Evolutionary conservation across 2,888 invertebrate species (phyloP).

Genomic region (Protula sp.): DNA sequence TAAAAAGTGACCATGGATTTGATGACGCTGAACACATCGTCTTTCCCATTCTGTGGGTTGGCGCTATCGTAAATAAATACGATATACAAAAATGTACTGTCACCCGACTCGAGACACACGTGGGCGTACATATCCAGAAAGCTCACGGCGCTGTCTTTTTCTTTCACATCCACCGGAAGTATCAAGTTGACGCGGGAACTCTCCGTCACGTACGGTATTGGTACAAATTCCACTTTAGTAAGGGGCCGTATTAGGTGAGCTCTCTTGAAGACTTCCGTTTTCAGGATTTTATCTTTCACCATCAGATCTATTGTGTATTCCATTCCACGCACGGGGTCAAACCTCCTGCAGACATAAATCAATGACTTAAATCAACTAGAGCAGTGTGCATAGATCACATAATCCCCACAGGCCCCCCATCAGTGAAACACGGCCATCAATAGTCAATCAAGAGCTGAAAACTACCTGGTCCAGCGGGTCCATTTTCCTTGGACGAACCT

Average conservation of each 20-base stretch:
- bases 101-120: conserved; percentile 69
- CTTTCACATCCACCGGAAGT: conserved; percentile 62
- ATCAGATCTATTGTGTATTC: conserved; percentile 71
- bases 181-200: conserved; percentile 75
- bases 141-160: conserved; percentile 58
- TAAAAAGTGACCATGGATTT: conserved; percentile 64
- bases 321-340: conserved; percentile 79
- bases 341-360: conserved; percentile 54
- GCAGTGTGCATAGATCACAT: too few relatives aligned
- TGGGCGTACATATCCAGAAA: conserved; percentile 71
- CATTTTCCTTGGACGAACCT: too few relatives aligned
- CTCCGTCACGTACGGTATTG: conserved; percentile 94
- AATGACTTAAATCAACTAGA: too few relatives aligned
- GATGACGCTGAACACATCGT: conserved; percentile 59
- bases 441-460: too few relatives aligned
- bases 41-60: conserved; percentile 12
- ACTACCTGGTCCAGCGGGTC: too few relatives aligned
- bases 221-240: conserved; percentile 80
- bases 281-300: conserved; percentile 30
- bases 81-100: conserved; percentile 73
- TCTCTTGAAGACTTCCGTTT: conserved; percentile 52
- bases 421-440: too few relatives aligned
- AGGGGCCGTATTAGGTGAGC: conserved; percentile 78
- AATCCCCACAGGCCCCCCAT: too few relatives aligned
- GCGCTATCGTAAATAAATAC: conserved; percentile 59